Percentiles rank a stretch among this genome's conserved stretches.
Evolutionary conservation across 2,113 vertebrate species (phyloP).

Genomic region (Labeo rohita): DNA sequence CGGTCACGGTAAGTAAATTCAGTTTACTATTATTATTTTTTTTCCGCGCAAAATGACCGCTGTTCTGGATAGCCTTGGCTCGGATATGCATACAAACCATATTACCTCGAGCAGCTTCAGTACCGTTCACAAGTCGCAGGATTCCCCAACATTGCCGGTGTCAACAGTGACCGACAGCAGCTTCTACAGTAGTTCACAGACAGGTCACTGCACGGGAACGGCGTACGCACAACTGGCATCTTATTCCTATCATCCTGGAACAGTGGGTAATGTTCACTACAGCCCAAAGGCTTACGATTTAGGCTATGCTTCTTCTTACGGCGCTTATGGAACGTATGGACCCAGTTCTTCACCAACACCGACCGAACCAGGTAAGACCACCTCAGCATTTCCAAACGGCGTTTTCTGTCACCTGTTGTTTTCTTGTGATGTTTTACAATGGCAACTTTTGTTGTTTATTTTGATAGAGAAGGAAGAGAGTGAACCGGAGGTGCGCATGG

Average conservation of each 20-base stretch:
- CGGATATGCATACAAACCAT: slow-evolving; percentile 86
- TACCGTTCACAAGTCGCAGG: slow-evolving; percentile 81
- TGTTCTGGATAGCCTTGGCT: slow-evolving; percentile 83
- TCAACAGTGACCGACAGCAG: slow-evolving; percentile 86
- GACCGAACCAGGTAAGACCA: slow-evolving; percentile 55
- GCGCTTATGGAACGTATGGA: slow-evolving; percentile 56
- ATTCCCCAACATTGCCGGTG: slow-evolving; percentile 84
- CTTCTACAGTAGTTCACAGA: slow-evolving; percentile 84
- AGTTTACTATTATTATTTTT: background rate
- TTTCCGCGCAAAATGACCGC: slow-evolving; percentile 77
- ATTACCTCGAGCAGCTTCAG: slow-evolving; percentile 81
- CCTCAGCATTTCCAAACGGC: background rate
- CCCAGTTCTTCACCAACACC: slow-evolving; percentile 60
- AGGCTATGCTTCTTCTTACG: slow-evolving; percentile 56
- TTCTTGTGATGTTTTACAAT: background rate
- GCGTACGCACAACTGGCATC: slow-evolving; percentile 81
- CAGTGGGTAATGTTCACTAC: slow-evolving; percentile 75
- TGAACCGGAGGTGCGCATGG: slow-evolving; percentile 88
- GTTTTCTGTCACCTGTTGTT: background rate
- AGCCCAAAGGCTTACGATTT: slow-evolving; percentile 67
- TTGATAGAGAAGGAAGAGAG: slow-evolving; percentile 83
- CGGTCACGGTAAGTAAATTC: background rate
- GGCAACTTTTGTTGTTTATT: slow-evolving; percentile 26
- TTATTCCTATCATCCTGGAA: slow-evolving; percentile 77
- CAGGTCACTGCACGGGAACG: slow-evolving; percentile 75